Evolutionary conservation across 2,113 vertebrate species (phyloP).

Genomic region (Pteronura brasiliensis): DNA sequence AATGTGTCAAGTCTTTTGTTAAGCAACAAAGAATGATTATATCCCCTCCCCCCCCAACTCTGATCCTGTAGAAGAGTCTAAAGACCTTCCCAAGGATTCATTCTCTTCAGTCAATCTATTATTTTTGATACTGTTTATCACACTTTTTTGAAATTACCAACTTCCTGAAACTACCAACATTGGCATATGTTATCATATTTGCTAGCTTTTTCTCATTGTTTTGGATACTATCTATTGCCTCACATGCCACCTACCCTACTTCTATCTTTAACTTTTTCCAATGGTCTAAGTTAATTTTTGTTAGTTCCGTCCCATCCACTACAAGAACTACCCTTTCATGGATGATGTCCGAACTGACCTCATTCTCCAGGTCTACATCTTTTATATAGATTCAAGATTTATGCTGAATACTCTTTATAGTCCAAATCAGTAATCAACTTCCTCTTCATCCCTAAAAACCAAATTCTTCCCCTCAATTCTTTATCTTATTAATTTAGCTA

Average conservation of each 20-base stretch:
- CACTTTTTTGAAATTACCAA: background rate
- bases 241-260: background rate
- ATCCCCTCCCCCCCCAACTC: background rate
- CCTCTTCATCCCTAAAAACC: background rate
- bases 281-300: background rate
- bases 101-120: background rate
- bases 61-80: background rate
- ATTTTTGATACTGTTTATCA: background rate
- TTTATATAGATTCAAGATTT: background rate
- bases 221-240: background rate
- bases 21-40: background rate
- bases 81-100: background rate
- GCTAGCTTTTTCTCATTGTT: background rate
- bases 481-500: background rate
- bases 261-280: background rate
- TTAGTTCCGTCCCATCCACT: background rate
- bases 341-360: background rate
- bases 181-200: background rate
- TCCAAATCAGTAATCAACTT: background rate
- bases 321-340: background rate
- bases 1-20: background rate
- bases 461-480: background rate
- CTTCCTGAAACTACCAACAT: background rate
- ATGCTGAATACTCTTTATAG: background rate
- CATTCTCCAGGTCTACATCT: background rate